Percentiles rank a stretch among this genome's conserved stretches.
Conservation (phyloP, 1,140 invertebrate genomes). For the Formica exsecta region DNA sequence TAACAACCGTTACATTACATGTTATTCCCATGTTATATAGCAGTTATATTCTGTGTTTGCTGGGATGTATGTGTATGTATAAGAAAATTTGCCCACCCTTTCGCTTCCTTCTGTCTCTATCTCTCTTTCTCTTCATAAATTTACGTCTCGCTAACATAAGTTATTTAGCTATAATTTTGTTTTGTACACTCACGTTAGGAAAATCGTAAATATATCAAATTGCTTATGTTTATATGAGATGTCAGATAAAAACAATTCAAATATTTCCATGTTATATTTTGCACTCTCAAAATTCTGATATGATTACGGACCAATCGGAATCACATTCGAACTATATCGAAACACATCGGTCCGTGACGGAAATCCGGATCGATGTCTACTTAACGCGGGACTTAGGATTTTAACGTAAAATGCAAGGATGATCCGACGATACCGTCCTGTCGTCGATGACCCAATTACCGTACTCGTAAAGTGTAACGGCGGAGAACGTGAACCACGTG, state of each 20-base stretch:
- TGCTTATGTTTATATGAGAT: neutral
- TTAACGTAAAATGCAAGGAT: conserved; percentile 48
- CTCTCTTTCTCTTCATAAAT: neutral
- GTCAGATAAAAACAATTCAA: neutral
- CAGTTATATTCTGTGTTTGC: too few relatives aligned
- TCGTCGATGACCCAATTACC: conserved; percentile 71
- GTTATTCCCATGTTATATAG: too few relatives aligned
- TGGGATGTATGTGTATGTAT: too few relatives aligned
- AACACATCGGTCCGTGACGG: neutral
- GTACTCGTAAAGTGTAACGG: conserved; percentile 73
- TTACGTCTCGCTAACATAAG: neutral
- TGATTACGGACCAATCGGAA: neutral
- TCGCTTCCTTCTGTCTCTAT: too few relatives aligned
- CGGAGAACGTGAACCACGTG: conserved; percentile 70
- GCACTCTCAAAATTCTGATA: neutral
- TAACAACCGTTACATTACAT: too few relatives aligned
- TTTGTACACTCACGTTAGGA: neutral
- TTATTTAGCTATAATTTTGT: neutral
- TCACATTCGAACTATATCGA: conserved; percentile 4
- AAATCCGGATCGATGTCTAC: conserved; percentile 35
- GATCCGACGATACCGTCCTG: conserved; percentile 38
- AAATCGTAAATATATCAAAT: neutral
- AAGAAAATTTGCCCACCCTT: too few relatives aligned
- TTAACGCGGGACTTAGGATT: conserved; percentile 49
- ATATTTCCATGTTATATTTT: neutral